Conservation (phyloP, 53 echinoderm and acorn worm genomes). For the Antedon mediterranea region DNA sequence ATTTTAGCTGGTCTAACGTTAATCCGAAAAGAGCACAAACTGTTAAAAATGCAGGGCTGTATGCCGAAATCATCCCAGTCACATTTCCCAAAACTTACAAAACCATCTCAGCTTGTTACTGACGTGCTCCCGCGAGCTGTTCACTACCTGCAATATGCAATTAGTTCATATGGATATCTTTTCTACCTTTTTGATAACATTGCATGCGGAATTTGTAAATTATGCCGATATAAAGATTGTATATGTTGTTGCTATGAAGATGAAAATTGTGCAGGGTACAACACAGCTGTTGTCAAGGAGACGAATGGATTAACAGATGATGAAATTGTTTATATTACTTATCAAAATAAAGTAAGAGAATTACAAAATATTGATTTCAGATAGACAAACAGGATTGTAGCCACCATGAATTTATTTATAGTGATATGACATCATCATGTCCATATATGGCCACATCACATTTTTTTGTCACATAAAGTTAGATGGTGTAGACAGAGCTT, state of each 20-base stretch:
- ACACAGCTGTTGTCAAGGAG: constrained; percentile 54
- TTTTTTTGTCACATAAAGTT: too few species aligned
- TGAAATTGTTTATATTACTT: constrained; percentile 64
- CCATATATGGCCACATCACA: too few species aligned
- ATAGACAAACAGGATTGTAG: too few species aligned
- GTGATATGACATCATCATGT: too few species aligned
- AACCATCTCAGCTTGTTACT: not conserved
- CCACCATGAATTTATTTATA: too few species aligned
- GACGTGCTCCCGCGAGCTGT: constrained; percentile 20
- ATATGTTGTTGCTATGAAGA: constrained; percentile 12
- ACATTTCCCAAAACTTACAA: not conserved
- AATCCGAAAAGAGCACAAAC: constrained; percentile 65
- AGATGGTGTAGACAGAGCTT: too few species aligned
- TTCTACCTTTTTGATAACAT: too few species aligned
- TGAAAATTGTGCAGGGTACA: constrained; percentile 84
- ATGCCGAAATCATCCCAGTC: constrained; percentile 5
- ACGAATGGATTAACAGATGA: constrained; percentile 34
- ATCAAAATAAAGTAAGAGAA: constrained; percentile 74
- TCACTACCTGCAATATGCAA: not conserved
- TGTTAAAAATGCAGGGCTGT: constrained; percentile 22
- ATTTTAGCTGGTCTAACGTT: constrained; percentile 82
- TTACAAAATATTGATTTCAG: too few species aligned
- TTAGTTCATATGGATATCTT: too few species aligned
- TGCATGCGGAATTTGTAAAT: too few species aligned
- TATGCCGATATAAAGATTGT: too few species aligned